Base-by-base conservation (phyloP, 2,888 invertebrate species). In the Tridacna crocea region DNA sequence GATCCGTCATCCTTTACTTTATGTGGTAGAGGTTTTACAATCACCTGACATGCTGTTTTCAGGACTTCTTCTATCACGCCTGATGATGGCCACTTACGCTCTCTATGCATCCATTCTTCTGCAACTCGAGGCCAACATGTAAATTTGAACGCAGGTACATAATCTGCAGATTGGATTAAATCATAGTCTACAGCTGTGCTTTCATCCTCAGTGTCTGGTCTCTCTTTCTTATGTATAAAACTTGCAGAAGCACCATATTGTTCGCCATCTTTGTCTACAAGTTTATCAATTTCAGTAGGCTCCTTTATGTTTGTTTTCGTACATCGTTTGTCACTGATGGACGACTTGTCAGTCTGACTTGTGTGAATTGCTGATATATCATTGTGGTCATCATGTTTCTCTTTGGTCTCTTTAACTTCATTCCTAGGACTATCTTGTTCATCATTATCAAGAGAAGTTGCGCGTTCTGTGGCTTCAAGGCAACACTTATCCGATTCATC, bases 61-160 rank as follows among this genome's bases (percentile, higher is more conserved):
- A 82, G 13, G n/a, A 82, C 60, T 19, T 68, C 46, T n/a, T 75
- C 46, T 22, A 74, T 60, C 0, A 74, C 48, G 22, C 61, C 51
- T n/a, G 75, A 55, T 36, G 82, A 55, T 15, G 79, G 82, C 82
- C 82, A 82, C 22, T 77, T 27, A 24, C 82, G 61, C n/a, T 24
- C 27, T 24, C 82, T 63, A 3, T 72, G 70, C 36, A 79, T 27
- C 79, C 79, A 82, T 12, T 79, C 82, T 8, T 65, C 68, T 22
- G 82, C 75, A 17, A 61, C 22, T 15, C 73, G 22, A n/a, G 82
- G 78, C 82, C 82, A 82, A 10, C 65, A 63, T 13, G 19, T 17
- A 6, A 27, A 66, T 11, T 48, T 36, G 22, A 66, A 79, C 26
- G 82, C 79, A 22, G 82, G 82, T 22, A 82, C 82, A 66, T 65